These are phyloP conservation scores for Gymnocypris eckloni DNA, from an alignment of 2,797 vertebrate species.

Conservation along the genomic window DNA sequence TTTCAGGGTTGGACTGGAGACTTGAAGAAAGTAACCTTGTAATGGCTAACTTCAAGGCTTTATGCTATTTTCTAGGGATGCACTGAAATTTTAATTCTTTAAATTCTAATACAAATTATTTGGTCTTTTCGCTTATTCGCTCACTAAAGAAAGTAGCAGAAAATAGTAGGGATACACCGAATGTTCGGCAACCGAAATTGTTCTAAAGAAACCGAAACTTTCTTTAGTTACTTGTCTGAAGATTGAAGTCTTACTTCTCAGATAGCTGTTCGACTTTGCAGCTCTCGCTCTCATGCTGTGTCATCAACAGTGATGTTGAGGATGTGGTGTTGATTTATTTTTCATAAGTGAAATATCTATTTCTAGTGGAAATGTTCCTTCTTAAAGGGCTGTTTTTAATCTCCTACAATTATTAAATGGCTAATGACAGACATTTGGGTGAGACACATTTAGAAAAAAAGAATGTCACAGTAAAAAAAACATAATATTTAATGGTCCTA, in stretches of 20 bases:
- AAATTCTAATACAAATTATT: too few relatives aligned
- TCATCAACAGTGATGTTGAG: constrained; percentile 15
- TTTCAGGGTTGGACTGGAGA: not conserved
- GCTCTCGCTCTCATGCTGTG: constrained; percentile 24
- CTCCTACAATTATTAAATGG: not conserved
- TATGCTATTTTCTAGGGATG: not conserved
- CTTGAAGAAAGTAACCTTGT: constrained; percentile 10
- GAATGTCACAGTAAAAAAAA: not conserved
- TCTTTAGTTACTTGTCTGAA: constrained; percentile 37
- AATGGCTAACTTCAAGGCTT: constrained; percentile 6
- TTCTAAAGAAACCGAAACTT: too few relatives aligned
- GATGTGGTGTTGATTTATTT: constrained; percentile 23
- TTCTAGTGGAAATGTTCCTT: not conserved
- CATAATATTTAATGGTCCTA: not conserved
- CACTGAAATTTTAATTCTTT: too few relatives aligned
- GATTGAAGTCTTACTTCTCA: constrained; percentile 41
- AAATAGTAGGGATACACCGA: too few relatives aligned
- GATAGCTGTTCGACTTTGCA: constrained; percentile 29
- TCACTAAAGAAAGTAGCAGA: too few relatives aligned
- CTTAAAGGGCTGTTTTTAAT: not conserved
- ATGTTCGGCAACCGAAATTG: too few relatives aligned
- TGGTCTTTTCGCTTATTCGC: too few relatives aligned
- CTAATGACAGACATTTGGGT: not conserved
- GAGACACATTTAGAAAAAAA: not conserved
- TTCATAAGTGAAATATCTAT: constrained; percentile 25